Percentiles rank a stretch among this genome's conserved stretches.
These are phyloP conservation scores for Sylvia borin DNA, from an alignment of 2,797 vertebrate species.

Conservation along the genomic window DNA sequence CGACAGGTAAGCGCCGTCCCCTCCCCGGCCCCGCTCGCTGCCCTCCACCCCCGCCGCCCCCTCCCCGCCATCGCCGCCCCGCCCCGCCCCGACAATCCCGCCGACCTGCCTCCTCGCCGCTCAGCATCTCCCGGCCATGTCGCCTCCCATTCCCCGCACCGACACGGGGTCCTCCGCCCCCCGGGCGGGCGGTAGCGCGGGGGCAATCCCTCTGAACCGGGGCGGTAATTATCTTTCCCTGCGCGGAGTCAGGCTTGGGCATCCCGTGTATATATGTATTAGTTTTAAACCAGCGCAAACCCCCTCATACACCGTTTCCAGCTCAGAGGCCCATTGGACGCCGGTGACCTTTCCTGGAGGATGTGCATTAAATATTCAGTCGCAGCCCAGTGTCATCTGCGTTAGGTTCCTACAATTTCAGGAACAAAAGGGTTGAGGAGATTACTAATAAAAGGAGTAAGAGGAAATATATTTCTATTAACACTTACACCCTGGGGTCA, in stretches of 20 bases:
- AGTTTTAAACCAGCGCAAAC: constrained; percentile 3
- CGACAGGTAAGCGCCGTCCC: constrained; percentile 83
- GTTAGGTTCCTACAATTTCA: constrained; percentile 14
- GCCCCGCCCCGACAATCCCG: neutral
- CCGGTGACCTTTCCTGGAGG: constrained; percentile 50
- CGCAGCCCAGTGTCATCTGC: constrained; percentile 14
- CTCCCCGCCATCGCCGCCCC: neutral
- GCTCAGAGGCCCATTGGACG: constrained; percentile 38
- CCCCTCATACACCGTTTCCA: neutral
- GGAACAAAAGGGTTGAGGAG: constrained; percentile 48
- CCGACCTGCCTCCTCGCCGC: neutral
- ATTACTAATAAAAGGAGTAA: constrained; percentile 36
- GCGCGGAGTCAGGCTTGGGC: neutral
- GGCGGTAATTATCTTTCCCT: neutral
- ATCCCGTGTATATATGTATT: neutral
- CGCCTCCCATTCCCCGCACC: neutral
- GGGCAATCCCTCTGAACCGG: neutral
- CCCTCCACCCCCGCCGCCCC: neutral
- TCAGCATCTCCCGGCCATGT: neutral
- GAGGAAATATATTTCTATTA: constrained; percentile 31
- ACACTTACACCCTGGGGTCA: constrained; percentile 45
- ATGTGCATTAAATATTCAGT: constrained; percentile 52
- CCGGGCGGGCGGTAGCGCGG: neutral
- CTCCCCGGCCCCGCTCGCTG: neutral
- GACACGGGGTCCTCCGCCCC: neutral